phyloP scores from a whole-genome alignment of 2,113 vertebrate genomes.

The Cyprinus carpio region DNA sequence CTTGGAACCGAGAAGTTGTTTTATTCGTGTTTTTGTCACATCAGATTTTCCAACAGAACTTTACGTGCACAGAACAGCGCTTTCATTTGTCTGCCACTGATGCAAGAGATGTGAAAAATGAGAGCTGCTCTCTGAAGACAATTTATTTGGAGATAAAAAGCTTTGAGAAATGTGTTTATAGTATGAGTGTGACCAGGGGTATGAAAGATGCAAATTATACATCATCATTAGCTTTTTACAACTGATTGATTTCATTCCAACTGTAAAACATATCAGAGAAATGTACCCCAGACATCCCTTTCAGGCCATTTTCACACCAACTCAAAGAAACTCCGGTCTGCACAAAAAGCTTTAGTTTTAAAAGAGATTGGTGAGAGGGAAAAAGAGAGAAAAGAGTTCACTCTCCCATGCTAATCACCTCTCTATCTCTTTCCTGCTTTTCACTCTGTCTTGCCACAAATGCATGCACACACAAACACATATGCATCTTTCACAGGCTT shows the following conservation, averaged over 20 bases:
- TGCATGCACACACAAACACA: neutral
- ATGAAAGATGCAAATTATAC: slow-evolving; percentile 4
- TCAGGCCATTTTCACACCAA: neutral
- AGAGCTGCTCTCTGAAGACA: neutral
- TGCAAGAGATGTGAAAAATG: neutral
- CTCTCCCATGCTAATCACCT: slow-evolving; percentile 11
- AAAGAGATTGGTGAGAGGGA: no score
- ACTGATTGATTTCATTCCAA: neutral
- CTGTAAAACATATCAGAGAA: neutral
- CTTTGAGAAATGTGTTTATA: neutral
- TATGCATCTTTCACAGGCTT: neutral
- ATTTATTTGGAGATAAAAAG: neutral
- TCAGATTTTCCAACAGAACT: neutral
- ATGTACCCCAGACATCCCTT: neutral
- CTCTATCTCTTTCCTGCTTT: neutral
- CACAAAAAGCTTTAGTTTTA: neutral
- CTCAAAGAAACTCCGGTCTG: neutral
- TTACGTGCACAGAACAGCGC: neutral
- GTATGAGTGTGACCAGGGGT: neutral
- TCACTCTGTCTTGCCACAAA: neutral
- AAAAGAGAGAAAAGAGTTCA: neutral
- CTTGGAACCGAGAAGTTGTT: neutral
- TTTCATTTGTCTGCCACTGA: neutral
- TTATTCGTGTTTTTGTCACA: neutral
- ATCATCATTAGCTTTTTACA: neutral